Evolutionary conservation across 1,140 invertebrate genomes (phyloP), one percentile per base, ranked within the genome.

Genomic region (Drosophila ironensis): DNA sequence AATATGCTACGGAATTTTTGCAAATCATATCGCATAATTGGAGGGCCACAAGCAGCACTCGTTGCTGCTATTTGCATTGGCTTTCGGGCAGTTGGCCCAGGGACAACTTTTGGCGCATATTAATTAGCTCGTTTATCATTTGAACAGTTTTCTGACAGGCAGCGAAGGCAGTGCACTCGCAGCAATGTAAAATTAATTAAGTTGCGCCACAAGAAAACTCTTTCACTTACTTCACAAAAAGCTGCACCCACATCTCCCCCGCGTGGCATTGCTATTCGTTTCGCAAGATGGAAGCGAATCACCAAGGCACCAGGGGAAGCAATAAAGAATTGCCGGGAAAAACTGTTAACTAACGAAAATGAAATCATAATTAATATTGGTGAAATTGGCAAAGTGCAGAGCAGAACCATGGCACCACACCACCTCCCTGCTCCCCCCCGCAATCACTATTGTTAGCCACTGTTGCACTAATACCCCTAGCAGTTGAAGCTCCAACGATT

Each of bases 151-250:
- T 60, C 56, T 57, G 64, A 87, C 78, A 87, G 76, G 38, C 75
- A 75, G 40, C 46, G 54, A 59, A 12, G 14, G 17, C 27, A 44
- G 27, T 56, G 60, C 47, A 37, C 67, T 73, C 40, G 61, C 63
- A 80, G 71, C 82, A 75, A 81, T 86, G 76, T 87, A 82, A 86
- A 86, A 81, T 82, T 82, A 82, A 82, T 86, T 82, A 82, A 86
- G 77, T 82, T 70, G 69, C 69, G 68, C 77, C 77, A 70, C 80
- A 66, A 82, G 72, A 54, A 45, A 71, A 64, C 61, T 63, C 59
- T 63, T 40, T 24, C 33, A 17, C 17, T 38, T 38, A 37, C 48
- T 41, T 6, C 27, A 54, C 24, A n/a, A n/a, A n/a, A n/a, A n/a
- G n/a, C 40, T 1, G 1, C 2, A 0, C 27, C 17, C 11, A 3